Evolutionary conservation across 2,888 invertebrate species (phyloP).

Genomic region (Cylloceria caligata): DNA sequence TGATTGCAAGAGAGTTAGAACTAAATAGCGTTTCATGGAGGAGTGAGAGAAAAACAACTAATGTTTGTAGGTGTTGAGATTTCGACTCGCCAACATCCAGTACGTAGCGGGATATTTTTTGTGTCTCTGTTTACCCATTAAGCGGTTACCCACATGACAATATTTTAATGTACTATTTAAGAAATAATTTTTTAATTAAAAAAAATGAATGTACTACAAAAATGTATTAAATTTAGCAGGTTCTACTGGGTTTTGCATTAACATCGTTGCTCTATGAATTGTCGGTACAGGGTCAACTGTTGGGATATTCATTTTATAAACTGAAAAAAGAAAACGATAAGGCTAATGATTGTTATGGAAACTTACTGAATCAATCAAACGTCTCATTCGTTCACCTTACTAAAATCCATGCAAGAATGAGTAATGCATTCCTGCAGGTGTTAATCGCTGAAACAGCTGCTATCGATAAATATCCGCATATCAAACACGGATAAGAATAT

Average conservation of each 20-base stretch:
- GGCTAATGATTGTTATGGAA: slow-evolving; percentile 66
- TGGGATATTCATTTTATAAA: background rate
- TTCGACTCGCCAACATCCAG: no score
- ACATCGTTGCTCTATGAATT: background rate
- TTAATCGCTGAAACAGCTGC: slow-evolving; percentile 22
- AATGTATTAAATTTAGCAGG: background rate
- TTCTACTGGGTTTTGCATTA: background rate
- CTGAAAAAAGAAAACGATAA: slow-evolving; percentile 55
- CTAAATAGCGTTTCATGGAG: no score
- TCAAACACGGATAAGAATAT: background rate
- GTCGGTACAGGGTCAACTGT: background rate
- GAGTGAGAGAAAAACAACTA: no score
- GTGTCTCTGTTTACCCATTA: no score
- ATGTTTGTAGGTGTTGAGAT: no score
- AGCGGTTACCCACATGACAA: no score
- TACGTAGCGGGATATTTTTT: no score
- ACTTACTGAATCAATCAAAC: slow-evolving; percentile 41
- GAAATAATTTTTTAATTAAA: no score
- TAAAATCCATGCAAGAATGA: slow-evolving; percentile 6
- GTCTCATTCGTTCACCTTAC: slow-evolving; percentile 1
- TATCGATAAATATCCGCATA: slow-evolving; percentile 36
- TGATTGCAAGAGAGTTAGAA: no score
- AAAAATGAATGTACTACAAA: no score
- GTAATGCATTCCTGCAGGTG: slow-evolving; percentile 36
- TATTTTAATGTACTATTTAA: no score